Evolutionary conservation across 1,140 invertebrate genomes (phyloP), one percentile per base, ranked within the genome.

Genomic region (Drosophila truncata): DNA sequence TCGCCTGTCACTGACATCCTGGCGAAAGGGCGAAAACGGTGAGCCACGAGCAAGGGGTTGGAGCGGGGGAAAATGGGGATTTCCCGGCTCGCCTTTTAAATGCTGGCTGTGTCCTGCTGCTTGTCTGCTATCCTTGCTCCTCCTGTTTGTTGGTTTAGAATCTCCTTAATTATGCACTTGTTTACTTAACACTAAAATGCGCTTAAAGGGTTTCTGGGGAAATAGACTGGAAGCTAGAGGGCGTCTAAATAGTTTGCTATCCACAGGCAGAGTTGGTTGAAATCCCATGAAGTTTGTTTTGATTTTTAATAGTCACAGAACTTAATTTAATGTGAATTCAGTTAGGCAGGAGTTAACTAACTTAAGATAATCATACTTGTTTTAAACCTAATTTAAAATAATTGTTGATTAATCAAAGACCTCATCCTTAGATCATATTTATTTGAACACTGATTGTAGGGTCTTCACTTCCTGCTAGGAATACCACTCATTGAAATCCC

Each of bases 1-100:
- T 83, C 77, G 84, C 69, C 84, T 88, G 84, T 67, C 84, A 78
- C 82, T 90, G 73, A 84, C 84, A 88, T 84, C 67, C 62, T 50
- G 63, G 66, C 66, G 63, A 60, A 61, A 42, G 74, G 74, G 29
- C 39, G 54, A 60, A 25, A 77, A 41, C 44, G 29, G 44, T 18
- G 67, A 50, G 67, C 20, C 39, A 46, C 50, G 27, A 33, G 23
- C 27, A 20, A 31, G 7, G 27, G 25, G 16, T 5, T 39, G 20
- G 2, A 46, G 47, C 18, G 39, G 23, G 16, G 25, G 46, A 9
- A 23, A 29, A 20, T n/a, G 27, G 60, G 41, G 41, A 55, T 41
- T 70, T 47, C 25, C 58, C 31, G 50, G 39, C 57, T 63, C 57
- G 76, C 70, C 71, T 75, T 74, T 80, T 80, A 80, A 80, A 74